Evolutionary conservation across 37 sponge, comb jelly and placozoan species (phyloP), one percentile per base, ranked within the genome.

Genomic region (Spongia lamella): DNA sequence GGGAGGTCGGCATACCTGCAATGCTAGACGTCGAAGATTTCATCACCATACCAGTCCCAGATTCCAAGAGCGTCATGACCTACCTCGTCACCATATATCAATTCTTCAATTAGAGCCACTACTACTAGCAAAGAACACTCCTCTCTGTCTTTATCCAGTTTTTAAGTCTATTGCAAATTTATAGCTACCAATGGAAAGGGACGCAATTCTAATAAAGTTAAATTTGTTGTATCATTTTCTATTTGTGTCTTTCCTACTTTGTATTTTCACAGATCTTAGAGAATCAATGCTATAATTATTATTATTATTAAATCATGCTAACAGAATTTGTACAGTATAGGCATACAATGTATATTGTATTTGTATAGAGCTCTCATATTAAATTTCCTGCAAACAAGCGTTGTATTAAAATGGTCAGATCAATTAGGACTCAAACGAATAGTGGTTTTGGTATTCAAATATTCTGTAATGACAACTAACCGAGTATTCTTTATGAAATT

Each of bases 1-100:
- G 94, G 53, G 86, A 93, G 1, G 83, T 79, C 32, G 94, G 89
- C 15, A 79, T 93, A 54, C 83, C 78, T 0, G 63, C 68, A 19
- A 77, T 93, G 77, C 47, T 93, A 30, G 94, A 93, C 56, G 86
- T 86, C 3, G 89, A 88, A 7, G 94, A 93, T 63, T 75, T 93
- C 63, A 25, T 93, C 15, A 34, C 68, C 1, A 66, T 84, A 20
- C 62, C 49, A 38, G 34, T 86, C 3, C 94, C 94, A 4, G 94
- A 93, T 56, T 63, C 84, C n/a, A 81, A 82, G 67, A 88, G 89
- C 67, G 80, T 93, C 59, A 93, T 93, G 94, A 93, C 94, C 27
- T 93, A 83, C 68, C 77, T 93, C 25, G 87, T 83, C 39, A 83
- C 94, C 59, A 88, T 93, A 72, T 93, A 93, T 83, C 84, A 85